These are phyloP conservation scores for Heliconius ethilla DNA, from an alignment of 2,888 invertebrate genomes.

Conservation along the genomic window DNA sequence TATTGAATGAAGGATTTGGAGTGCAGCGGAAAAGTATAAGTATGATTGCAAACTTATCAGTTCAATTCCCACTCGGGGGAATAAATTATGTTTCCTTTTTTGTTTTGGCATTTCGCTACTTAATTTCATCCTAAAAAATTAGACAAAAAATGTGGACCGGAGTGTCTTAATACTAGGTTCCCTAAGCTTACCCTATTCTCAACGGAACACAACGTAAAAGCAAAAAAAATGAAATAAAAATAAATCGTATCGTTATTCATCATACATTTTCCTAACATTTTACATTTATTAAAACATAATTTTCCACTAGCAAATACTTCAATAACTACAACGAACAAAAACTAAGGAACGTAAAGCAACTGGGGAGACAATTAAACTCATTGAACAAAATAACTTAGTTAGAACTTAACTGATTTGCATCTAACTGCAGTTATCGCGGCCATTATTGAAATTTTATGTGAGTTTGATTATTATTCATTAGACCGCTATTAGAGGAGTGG, in stretches of 20 bases:
- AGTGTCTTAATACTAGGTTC: not conserved
- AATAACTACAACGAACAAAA: not conserved
- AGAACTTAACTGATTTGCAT: slow-evolving; percentile 68
- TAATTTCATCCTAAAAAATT: not conserved
- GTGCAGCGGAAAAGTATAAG: no score
- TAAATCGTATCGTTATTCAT: not conserved
- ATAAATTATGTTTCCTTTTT: no score
- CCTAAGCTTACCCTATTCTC: not conserved
- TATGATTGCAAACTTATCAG: no score
- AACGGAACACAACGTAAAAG: not conserved
- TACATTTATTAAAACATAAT: slow-evolving; percentile 8
- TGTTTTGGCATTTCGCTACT: no score
- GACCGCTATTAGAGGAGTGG: slow-evolving; percentile 79
- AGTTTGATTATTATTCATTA: slow-evolving; percentile 81
- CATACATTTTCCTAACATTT: not conserved
- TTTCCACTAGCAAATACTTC: not conserved
- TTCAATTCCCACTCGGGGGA: no score
- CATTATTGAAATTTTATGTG: slow-evolving; percentile 82
- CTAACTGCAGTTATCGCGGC: slow-evolving; percentile 66
- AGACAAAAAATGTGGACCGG: not conserved
- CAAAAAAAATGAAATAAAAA: not conserved
- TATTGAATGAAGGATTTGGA: no score
- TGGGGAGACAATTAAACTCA: slow-evolving; percentile 60
- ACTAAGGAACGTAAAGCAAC: slow-evolving; percentile 23
- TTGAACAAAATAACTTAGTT: slow-evolving; percentile 48